Evolutionary conservation across 2,888 invertebrate species (phyloP), one percentile per base, ranked within the genome.

Genomic region (Zaprionus obscuricornis): DNA sequence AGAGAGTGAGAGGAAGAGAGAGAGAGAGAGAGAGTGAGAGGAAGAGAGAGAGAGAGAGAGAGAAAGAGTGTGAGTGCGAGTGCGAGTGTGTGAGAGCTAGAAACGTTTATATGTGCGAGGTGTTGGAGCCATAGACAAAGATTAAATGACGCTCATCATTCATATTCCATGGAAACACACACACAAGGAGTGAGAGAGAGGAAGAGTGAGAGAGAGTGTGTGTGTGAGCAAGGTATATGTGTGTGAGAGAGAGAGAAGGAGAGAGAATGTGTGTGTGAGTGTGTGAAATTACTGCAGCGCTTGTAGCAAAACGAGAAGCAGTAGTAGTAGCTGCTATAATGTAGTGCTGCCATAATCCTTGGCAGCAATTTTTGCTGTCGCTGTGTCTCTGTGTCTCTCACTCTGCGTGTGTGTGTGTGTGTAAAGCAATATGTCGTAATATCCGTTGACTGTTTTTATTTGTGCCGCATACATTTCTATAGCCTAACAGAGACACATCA

Each of bases 101-200:
- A 55, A 69, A 67, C 73, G 73, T 56, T 73, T 69, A 60, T 68
- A 14, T 72, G 62, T 65, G 59, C 58, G 68, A 71, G 76, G 83
- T 85, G 79, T 66, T 66, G 69, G 77, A 66, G 83, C 55, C 73
- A 69, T 85, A 83, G 85, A 69, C 76, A 74, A 78, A 85, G 86
- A 84, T 84, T 86, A 82, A 84, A 79, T 70, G 74, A 66, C 68
- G 74, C 76, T 75, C 86, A 85, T 84, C 83, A 85, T 79, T 84
- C 86, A 84, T 85, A 79, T 78, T 67, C 67, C 70, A 60, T 58
- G 34, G 46, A 55, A n/a, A n/a, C n/a, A n/a, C n/a, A n/a, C n/a
- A n/a, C 64, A 62, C 31, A 27, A 46, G 13, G 18, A 14, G 22
- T 24, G 42, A 13, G 34, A n/a, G 22, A n/a, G n/a, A 2, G 13